Percentiles rank a stretch among this genome's conserved stretches.
Evolutionary conservation across 2,113 vertebrate genomes (phyloP).

Genomic region (Poecilia latipinna): DNA sequence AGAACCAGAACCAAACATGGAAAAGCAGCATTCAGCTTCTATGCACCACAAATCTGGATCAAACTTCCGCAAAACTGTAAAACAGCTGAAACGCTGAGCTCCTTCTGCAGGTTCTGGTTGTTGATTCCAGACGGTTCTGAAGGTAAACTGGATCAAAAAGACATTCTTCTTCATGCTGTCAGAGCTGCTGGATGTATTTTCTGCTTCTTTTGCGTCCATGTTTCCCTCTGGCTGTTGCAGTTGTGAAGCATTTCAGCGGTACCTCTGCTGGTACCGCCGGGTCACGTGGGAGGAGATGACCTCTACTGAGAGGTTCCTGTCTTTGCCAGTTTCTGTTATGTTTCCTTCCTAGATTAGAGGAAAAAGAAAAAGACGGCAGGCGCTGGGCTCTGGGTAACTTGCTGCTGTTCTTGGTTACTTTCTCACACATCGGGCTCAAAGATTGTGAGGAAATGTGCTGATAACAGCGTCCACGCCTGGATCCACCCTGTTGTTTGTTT

Average conservation of each 20-base stretch:
- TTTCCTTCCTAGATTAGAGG: conserved; percentile 44
- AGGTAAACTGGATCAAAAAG: no score
- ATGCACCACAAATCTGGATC: no score
- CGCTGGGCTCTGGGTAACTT: conserved; percentile 3
- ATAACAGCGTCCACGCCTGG: conserved; percentile 19
- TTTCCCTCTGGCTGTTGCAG: background rate
- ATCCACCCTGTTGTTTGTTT: conserved; percentile 8
- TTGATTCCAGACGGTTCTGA: no score
- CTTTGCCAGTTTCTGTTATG: conserved; percentile 47
- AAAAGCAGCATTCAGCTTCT: no score
- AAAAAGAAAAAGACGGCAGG: conserved; percentile 23
- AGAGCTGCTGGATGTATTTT: background rate
- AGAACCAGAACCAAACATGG: no score
- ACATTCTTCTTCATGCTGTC: background rate
- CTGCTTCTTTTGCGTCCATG: background rate
- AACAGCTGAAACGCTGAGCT: no score
- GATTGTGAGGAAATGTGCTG: conserved; percentile 3
- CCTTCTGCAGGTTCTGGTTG: no score
- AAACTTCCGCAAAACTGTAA: no score
- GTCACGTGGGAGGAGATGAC: conserved; percentile 46
- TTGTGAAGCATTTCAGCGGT: background rate
- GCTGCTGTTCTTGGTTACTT: conserved; percentile 10
- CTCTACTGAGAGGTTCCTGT: conserved; percentile 61
- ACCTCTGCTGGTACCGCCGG: background rate
- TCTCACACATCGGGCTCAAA: background rate